Base-by-base conservation (phyloP, 2,888 invertebrate species). In the Drosophila ustulata region DNA sequence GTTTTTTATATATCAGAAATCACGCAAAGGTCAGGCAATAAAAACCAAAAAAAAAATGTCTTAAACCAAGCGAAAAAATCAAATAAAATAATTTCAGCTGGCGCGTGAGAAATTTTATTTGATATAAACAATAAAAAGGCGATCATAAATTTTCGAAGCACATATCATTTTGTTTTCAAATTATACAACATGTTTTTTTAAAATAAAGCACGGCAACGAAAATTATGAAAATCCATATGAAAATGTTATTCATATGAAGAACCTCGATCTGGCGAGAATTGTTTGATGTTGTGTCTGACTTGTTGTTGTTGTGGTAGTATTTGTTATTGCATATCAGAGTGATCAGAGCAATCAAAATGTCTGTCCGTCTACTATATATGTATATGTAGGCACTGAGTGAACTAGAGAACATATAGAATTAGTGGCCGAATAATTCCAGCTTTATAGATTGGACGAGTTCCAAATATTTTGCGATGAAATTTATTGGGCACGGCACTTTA, bases 101-200 rank as follows among this genome's bases (percentile, higher is more conserved):
- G 80, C 83, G 87, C 80, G 86, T 82, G 89, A 70, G 50, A 67
- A 53, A 67, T 65, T 71, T 73, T 62, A 67, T 72, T 61, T 57
- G 50, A 56, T 55, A 72, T 49, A 52, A 72, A 72, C 65, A 83
- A 50, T 62, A 67, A 79, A 79, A 66, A 88, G 46, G 57, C n/a
- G 67, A 37, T 66, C 57, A 79, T 82, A 82, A 82, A 83, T 88
- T 80, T 62, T n/a, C 47, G 61, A 56, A 65, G 41, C 80, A 82
- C 70, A 83, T 88, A 75, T 82, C 75, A 80, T 82, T 82, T 83
- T 88, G 82, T 88, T 82, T 77, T 63, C 46, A 69, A 77, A 72
- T 82, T 79, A 88, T 77, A 77, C 70, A 77, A 82, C 70, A 61
- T 62, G 52, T 49, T 70, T 26, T 52, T 64, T 67, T 0, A 5